Evolutionary conservation across 30 jellyfish, hydroid and myxozoan species (phyloP), one percentile per base, ranked within the genome.

Genomic region (Catostylus mosaicus): DNA sequence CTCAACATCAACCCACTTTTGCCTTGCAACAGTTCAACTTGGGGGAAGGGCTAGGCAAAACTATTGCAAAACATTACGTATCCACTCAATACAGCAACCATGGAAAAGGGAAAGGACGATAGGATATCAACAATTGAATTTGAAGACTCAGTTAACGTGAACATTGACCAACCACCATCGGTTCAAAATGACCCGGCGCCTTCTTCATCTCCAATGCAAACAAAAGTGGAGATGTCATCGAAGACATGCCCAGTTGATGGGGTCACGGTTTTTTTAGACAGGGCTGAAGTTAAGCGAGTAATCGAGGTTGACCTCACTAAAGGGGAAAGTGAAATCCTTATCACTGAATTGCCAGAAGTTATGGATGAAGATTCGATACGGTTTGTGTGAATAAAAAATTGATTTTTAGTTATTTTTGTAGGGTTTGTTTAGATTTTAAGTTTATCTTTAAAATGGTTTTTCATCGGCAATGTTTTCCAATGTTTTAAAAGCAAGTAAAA

Each of bases 201-300:
- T 43, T 8, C 8, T 43, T 8, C 56, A 6, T 43, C 56, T 16
- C 56, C 8, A 16, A 43, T 16, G 16, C 56, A 35, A 12, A 35
- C 69, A 38, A 76, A 76, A 32, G 36, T 43, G 26, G 75, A 78
- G 59, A 36, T 62, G 30, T 9, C 57, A 0, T 73, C 85, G 10
- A 50, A 32, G 47, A 31, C 84, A 5, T 94, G 99, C 67, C 97
- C 97, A 27, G 85, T 88, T 19, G 84, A 82, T 20, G 82, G 75
- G 27, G 97, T 94, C 30, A 94, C 99, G 10, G 99, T 94, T 24
- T 94, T 94, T 75, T 50, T 83, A 11, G 99, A 94, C 77, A 70
- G 95, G 35, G 99, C 99, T 4, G 99, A 94, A 83, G 99, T 94
- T 23, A 83, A 84, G 31, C 75, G 97, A n/a, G 24, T 73, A 16